Percentiles rank a stretch among this genome's conserved stretches.
Evolutionary conservation across 2,888 invertebrate genomes (phyloP).

Genomic region (Agrilus biguttatus): DNA sequence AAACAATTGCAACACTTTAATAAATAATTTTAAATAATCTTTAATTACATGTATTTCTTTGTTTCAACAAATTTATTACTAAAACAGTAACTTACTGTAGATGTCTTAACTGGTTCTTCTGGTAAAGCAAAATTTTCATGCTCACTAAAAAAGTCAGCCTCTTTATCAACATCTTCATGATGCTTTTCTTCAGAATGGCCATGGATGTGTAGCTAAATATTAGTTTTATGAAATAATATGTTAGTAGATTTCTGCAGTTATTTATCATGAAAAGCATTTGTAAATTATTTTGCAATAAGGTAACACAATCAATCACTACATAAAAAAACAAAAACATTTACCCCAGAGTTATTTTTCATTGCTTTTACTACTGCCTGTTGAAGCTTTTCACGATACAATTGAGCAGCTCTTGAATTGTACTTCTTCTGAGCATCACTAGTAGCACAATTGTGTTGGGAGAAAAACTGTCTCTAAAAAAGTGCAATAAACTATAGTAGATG

Average conservation of each 20-base stretch:
- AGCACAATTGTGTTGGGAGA: slow-evolving; percentile 83
- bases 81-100: not conserved
- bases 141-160: slow-evolving; percentile 86
- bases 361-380: slow-evolving; percentile 69
- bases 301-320: not conserved
- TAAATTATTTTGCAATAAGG: slow-evolving; percentile 1
- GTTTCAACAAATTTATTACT: not conserved
- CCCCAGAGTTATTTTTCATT: slow-evolving; percentile 80
- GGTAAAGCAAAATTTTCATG: slow-evolving; percentile 35
- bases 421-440: slow-evolving; percentile 92
- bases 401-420: slow-evolving; percentile 91
- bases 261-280: not conserved
- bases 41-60: too few species aligned
- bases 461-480: slow-evolving; percentile 65
- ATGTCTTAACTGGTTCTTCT: too few species aligned
- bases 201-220: slow-evolving; percentile 7
- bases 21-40: too few species aligned
- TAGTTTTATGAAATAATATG: slow-evolving; percentile 1
- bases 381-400: slow-evolving; percentile 84
- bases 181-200: slow-evolving; percentile 35
- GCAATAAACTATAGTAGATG: not conserved
- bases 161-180: slow-evolving; percentile 45
- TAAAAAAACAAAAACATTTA: slow-evolving; percentile 27
- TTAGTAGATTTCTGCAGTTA: not conserved
- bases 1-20: too few species aligned